Percentiles rank a stretch among this genome's conserved stretches.
These are phyloP conservation scores for Orchestia grillus DNA, from an alignment of 1,140 invertebrate genomes.

Conservation along the genomic window DNA sequence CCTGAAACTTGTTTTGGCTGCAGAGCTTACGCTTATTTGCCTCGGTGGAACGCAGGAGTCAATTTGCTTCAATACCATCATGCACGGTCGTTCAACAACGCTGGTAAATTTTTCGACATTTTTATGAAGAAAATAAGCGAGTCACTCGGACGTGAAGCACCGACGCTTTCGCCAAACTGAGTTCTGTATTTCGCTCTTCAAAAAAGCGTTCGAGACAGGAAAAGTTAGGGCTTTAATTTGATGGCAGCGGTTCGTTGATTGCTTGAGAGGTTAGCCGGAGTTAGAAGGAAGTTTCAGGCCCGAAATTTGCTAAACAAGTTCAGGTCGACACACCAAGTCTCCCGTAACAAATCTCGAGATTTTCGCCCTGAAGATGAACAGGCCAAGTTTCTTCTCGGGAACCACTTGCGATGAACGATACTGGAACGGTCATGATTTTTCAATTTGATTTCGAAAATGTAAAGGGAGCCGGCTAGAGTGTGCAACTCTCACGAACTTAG, in stretches of 20 bases:
- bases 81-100: not conserved
- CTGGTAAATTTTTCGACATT: not conserved
- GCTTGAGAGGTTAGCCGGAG: not conserved
- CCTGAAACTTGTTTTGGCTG: not conserved
- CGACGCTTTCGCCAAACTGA: not conserved
- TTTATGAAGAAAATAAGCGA: not conserved
- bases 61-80: not conserved
- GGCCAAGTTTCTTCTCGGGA: not conserved
- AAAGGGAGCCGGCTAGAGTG: not conserved
- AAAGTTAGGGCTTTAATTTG: not conserved
- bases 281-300: not conserved
- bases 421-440: not conserved
- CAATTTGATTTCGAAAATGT: not conserved
- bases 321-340: not conserved
- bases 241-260: not conserved
- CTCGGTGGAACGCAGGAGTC: not conserved
- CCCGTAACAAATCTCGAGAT: not conserved
- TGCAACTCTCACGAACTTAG: no score
- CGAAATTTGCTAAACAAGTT: not conserved
- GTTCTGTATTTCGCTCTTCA: not conserved
- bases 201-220: not conserved
- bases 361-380: not conserved
- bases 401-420: not conserved
- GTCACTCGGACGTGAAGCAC: not conserved
- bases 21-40: not conserved